A percentile compares a stretch with the other conserved stretches of the same genome.
These are phyloP conservation scores for Drosophila macrothrix DNA, from an alignment of 2,888 invertebrate genomes.

Conservation along the genomic window DNA sequence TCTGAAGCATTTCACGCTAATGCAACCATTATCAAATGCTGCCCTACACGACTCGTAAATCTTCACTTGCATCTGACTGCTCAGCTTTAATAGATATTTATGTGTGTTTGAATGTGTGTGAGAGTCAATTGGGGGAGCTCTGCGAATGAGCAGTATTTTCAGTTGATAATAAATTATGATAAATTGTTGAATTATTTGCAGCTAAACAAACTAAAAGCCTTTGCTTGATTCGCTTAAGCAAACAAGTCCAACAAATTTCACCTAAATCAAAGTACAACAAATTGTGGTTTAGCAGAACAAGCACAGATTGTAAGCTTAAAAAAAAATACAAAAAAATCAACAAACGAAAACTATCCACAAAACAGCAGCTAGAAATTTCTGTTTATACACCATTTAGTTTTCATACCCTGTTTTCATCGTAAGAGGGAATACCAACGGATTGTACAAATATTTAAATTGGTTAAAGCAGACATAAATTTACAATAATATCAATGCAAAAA, in stretches of 20 bases:
- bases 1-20: constrained; percentile 71
- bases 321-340: constrained; percentile 11
- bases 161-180: constrained; percentile 69
- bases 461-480: not conserved
- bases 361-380: constrained; percentile 23
- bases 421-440: not conserved
- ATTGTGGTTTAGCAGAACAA: constrained; percentile 44
- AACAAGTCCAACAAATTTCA: constrained; percentile 32
- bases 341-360: constrained; percentile 8
- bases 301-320: constrained; percentile 9
- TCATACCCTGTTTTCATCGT: not conserved
- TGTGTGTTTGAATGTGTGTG: constrained; percentile 38
- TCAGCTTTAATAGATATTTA: constrained; percentile 75
- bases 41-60: constrained; percentile 65
- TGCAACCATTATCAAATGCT: constrained; percentile 75
- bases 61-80: constrained; percentile 73
- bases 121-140: constrained; percentile 12
- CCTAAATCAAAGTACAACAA: constrained; percentile 54
- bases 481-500: not conserved
- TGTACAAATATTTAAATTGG: not conserved
- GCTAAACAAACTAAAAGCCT: constrained; percentile 51
- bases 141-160: constrained; percentile 26
- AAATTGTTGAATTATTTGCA: constrained; percentile 60
- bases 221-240: constrained; percentile 52
- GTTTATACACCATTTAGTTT: constrained; percentile 25